Percentiles rank a stretch among this genome's conserved stretches.
Evolutionary conservation across 2,113 vertebrate genomes (phyloP).

Genomic region (Lagopus muta): DNA sequence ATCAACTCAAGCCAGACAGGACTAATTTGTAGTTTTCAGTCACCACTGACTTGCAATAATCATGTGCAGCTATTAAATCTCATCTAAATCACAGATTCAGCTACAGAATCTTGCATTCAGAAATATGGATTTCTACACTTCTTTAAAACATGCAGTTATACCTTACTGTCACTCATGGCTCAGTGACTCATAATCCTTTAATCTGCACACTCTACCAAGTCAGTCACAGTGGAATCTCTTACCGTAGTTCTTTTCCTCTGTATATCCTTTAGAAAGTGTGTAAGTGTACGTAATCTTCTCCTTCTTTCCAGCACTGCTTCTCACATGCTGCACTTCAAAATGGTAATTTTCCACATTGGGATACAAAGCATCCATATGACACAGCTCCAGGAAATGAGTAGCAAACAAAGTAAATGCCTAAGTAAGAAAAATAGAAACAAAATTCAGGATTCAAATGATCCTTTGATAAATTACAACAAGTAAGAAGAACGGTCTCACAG

Average conservation of each 20-base stretch:
- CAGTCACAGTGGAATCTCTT: conserved; percentile 24
- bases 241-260: conserved; percentile 95
- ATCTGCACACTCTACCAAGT: not conserved
- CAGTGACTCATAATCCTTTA: not conserved
- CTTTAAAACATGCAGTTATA: not conserved
- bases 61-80: not conserved
- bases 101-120: not conserved
- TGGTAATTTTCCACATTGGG: conserved; percentile 94
- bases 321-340: conserved; percentile 92
- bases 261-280: conserved; percentile 86
- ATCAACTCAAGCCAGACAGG: not conserved
- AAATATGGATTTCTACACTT: not conserved
- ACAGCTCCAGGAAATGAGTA: conserved; percentile 95
- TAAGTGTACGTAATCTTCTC: conserved; percentile 91
- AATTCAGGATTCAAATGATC: not conserved
- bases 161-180: not conserved
- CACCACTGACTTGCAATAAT: not conserved
- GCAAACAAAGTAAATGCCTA: conserved; percentile 96
- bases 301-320: conserved; percentile 73
- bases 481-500: not conserved
- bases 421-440: conserved; percentile 19
- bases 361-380: conserved; percentile 89
- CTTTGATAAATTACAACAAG: conserved; percentile 1
- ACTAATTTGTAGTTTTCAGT: not conserved
- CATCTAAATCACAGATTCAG: not conserved